phyloP scores from a whole-genome alignment of 2,888 invertebrate genomes.

The Anagyrus pseudococci region DNA sequence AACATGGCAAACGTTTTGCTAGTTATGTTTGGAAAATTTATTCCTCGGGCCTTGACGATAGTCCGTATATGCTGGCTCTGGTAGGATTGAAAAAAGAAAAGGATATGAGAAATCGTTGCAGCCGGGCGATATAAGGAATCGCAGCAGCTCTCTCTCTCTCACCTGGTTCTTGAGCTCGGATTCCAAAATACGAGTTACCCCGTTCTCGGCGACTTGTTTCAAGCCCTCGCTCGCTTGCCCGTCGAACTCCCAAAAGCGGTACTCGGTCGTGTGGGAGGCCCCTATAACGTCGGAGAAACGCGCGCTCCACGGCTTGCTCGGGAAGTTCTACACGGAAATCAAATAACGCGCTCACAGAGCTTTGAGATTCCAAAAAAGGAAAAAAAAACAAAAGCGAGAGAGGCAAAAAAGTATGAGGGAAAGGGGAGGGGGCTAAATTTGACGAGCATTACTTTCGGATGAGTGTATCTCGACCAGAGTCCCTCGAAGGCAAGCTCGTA shows the following conservation, averaged over 20 bases:
- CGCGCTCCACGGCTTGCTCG: conserved; percentile 86
- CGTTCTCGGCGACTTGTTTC: conserved; percentile 87
- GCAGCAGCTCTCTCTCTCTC: not conserved
- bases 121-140: too few relatives aligned
- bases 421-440: not conserved
- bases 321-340: conserved; percentile 72
- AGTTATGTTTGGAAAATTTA: conserved; percentile 90
- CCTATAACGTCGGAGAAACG: conserved; percentile 98
- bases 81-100: not conserved
- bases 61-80: conserved; percentile 75
- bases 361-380: too few relatives aligned
- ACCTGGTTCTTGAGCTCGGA: conserved; percentile 86
- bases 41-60: conserved; percentile 86
- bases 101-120: conserved; percentile 2
- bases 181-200: conserved; percentile 87
- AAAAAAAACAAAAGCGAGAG: too few relatives aligned
- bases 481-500: conserved; percentile 92
- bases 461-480: conserved; percentile 93
- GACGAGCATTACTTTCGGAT: conserved; percentile 90
- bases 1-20: conserved; percentile 82
- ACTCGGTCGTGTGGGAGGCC: conserved; percentile 88
- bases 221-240: conserved; percentile 88
- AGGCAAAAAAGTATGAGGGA: too few relatives aligned
- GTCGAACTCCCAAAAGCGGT: conserved; percentile 91
- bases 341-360: not conserved